Conservation (phyloP, 2,113 vertebrate species). For the Petrocephalus zakoni region DNA sequence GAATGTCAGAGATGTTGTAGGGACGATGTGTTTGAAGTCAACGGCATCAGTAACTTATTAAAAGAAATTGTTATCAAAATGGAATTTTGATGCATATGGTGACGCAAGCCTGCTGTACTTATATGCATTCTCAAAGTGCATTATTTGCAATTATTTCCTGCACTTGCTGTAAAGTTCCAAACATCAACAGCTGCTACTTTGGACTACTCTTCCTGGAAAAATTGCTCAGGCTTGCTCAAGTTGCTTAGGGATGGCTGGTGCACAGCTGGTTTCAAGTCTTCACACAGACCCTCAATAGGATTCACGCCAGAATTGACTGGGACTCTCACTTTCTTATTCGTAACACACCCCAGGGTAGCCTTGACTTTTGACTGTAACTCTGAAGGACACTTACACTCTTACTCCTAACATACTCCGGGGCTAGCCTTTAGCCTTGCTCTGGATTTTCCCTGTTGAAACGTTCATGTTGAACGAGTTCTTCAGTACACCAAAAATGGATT, state of each 20-base stretch:
- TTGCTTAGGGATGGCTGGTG: background rate
- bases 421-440: background rate
- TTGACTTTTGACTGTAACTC: background rate
- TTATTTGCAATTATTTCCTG: slow-evolving; percentile 1
- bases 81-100: background rate
- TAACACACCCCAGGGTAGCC: background rate
- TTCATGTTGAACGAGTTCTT: background rate
- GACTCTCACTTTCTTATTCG: background rate
- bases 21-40: background rate
- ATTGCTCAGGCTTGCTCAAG: background rate
- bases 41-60: background rate
- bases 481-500: background rate
- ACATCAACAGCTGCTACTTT: slow-evolving; percentile 6
- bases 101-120: background rate
- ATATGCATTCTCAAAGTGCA: background rate
- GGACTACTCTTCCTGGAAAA: background rate
- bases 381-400: background rate
- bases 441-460: background rate
- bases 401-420: background rate
- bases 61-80: background rate
- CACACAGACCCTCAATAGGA: background rate
- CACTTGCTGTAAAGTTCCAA: background rate
- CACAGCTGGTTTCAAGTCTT: slow-evolving; percentile 2
- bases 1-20: background rate
- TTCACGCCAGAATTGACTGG: background rate